Evolutionary conservation across 2,113 vertebrate species (phyloP).

Genomic region (Pica pica): DNA sequence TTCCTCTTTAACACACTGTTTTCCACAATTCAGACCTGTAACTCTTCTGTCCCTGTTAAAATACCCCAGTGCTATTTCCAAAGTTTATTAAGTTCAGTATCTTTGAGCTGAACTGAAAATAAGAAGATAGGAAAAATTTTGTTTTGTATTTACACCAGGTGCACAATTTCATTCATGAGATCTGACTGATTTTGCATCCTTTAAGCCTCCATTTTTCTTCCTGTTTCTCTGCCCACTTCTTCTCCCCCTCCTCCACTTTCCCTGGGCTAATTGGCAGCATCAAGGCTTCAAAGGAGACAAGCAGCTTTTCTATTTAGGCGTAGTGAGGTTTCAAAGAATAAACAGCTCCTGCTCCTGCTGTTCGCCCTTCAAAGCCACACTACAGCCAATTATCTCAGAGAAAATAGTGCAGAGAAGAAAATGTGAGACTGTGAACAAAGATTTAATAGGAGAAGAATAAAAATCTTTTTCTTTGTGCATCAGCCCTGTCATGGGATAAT

Average conservation of each 20-base stretch:
- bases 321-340: constrained; percentile 3
- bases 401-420: neutral
- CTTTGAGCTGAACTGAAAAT: neutral
- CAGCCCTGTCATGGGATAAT: neutral
- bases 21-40: neutral
- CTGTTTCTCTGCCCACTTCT: neutral
- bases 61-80: neutral
- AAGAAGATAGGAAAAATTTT: neutral
- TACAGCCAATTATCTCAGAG: neutral
- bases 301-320: neutral
- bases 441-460: neutral
- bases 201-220: neutral
- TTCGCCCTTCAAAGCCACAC: neutral
- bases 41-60: neutral
- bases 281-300: constrained; percentile 21
- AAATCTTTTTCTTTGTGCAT: neutral
- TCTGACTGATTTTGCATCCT: neutral
- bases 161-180: neutral
- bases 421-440: neutral
- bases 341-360: neutral
- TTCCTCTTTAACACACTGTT: neutral
- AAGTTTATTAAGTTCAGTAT: neutral
- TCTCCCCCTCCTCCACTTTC: neutral
- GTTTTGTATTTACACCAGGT: neutral
- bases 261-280: neutral